Percentiles rank a stretch among this genome's conserved stretches.
phyloP scores from a whole-genome alignment of 2,888 invertebrate genomes.

The Platerodrilus igneus region DNA sequence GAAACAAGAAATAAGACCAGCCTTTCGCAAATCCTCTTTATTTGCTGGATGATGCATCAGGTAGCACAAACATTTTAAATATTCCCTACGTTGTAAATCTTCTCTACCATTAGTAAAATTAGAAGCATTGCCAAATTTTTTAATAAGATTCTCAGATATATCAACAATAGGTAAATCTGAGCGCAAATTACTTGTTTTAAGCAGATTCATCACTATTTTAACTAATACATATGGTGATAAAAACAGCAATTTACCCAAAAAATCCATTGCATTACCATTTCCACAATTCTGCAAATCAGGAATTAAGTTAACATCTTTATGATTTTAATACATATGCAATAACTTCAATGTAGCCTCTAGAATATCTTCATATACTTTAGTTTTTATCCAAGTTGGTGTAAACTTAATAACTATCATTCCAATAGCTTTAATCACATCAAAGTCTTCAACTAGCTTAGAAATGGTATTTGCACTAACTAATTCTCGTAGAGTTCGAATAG shows the following conservation, averaged over 20 bases:
- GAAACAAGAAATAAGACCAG: conserved; percentile 33
- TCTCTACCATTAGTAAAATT: conserved; percentile 9
- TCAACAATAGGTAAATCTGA: conserved; percentile 42
- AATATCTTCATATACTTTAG: conserved; percentile 35
- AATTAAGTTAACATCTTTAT: conserved; percentile 35
- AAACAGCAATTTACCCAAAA: conserved; percentile 37
- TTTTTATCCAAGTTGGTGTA: conserved; percentile 36
- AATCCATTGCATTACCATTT: conserved; percentile 39
- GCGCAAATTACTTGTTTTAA: conserved; percentile 33
- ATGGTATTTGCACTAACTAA: conserved; percentile 35
- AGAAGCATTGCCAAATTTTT: conserved; percentile 23
- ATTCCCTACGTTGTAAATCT: conserved; percentile 28
- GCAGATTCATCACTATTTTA: conserved; percentile 43
- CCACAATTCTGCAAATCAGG: conserved; percentile 38
- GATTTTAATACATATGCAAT: conserved; percentile 39
- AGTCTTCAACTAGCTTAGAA: conserved; percentile 31
- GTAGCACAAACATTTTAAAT: conserved; percentile 40
- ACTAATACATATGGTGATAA: conserved; percentile 39
- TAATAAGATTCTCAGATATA: conserved; percentile 37
- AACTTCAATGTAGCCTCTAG: conserved; percentile 39
- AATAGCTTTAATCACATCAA: conserved; percentile 35
- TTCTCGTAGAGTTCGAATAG: conserved; percentile 46
- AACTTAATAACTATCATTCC: conserved; percentile 42
- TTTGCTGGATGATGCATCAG: conserved; percentile 39
- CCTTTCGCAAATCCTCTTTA: conserved; percentile 35